A percentile compares a stretch with the other conserved stretches of the same genome.
phyloP scores from a whole-genome alignment of 2,113 vertebrate species.

The Myrmecophaga tridactyla region DNA sequence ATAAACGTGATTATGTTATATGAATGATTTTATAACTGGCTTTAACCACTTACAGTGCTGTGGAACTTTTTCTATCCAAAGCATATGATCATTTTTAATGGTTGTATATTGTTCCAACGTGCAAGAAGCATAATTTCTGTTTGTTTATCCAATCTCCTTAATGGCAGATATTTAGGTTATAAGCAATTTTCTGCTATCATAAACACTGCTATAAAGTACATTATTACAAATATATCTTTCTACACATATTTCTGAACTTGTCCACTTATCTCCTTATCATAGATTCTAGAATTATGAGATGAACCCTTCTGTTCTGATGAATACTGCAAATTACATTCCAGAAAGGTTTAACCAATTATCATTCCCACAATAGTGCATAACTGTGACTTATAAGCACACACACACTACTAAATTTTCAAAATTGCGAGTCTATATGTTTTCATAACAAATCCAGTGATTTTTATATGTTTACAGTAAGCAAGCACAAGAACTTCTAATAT shows the following conservation, averaged over 20 bases:
- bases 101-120: not conserved
- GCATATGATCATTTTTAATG: not conserved
- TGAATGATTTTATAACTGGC: not conserved
- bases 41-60: too few species aligned
- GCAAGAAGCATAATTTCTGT: not conserved
- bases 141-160: not conserved
- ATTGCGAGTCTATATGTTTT: conserved; percentile 9
- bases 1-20: not conserved
- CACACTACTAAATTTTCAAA: conserved; percentile 23
- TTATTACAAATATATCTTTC: not conserved
- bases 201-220: not conserved
- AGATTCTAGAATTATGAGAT: conserved; percentile 15
- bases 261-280: conserved; percentile 19
- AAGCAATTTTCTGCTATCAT: conserved; percentile 29
- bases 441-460: not conserved
- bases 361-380: not conserved
- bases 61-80: too few species aligned
- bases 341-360: conserved; percentile 9
- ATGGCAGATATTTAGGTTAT: not conserved
- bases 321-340: not conserved
- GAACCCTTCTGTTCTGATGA: conserved; percentile 34
- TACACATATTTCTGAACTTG: not conserved
- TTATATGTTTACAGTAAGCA: not conserved
- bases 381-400: not conserved
- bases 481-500: not conserved